Percentiles rank a stretch among this genome's conserved stretches.
Evolutionary conservation across 2,797 vertebrate species (phyloP).

Genomic region (Scomberomorus guttatus): DNA sequence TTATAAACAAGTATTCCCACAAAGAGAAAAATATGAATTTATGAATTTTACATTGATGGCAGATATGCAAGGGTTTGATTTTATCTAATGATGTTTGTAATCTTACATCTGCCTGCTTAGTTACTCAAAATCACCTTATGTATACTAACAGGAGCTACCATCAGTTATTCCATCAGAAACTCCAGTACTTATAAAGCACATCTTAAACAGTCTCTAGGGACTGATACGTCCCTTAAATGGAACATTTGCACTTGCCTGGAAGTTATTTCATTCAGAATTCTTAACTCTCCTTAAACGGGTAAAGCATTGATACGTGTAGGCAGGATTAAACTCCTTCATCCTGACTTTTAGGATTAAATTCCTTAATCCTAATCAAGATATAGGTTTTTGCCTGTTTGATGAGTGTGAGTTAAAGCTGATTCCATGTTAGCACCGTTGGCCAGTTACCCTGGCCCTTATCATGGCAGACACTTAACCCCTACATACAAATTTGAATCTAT

Average conservation of each 20-base stretch:
- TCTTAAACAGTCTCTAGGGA: not conserved
- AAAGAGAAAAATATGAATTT: not conserved
- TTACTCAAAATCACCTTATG: not conserved
- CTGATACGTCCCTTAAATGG: not conserved
- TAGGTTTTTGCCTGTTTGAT: slow-evolving; percentile 25
- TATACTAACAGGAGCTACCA: not conserved
- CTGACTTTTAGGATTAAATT: slow-evolving; percentile 55
- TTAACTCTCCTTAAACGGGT: slow-evolving; percentile 36
- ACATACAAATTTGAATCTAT: not conserved
- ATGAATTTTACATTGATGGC: not conserved
- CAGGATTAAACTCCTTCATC: slow-evolving; percentile 49
- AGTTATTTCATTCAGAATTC: slow-evolving; percentile 32
- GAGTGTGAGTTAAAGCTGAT: slow-evolving; percentile 40
- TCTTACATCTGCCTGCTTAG: not conserved
- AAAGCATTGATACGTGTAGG: slow-evolving; percentile 38
- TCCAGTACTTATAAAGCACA: not conserved
- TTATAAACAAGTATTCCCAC: no score
- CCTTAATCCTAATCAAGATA: slow-evolving; percentile 58
- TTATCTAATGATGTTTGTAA: not conserved
- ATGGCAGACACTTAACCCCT: not conserved
- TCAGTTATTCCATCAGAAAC: not conserved
- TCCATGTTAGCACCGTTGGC: slow-evolving; percentile 1
- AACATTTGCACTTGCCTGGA: not conserved
- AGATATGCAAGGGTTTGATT: not conserved
- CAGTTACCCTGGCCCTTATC: slow-evolving; percentile 1